Evolutionary conservation across 2,888 invertebrate genomes (phyloP), one percentile per base, ranked within the genome.

Genomic region (Caenorhabditis sp.): DNA sequence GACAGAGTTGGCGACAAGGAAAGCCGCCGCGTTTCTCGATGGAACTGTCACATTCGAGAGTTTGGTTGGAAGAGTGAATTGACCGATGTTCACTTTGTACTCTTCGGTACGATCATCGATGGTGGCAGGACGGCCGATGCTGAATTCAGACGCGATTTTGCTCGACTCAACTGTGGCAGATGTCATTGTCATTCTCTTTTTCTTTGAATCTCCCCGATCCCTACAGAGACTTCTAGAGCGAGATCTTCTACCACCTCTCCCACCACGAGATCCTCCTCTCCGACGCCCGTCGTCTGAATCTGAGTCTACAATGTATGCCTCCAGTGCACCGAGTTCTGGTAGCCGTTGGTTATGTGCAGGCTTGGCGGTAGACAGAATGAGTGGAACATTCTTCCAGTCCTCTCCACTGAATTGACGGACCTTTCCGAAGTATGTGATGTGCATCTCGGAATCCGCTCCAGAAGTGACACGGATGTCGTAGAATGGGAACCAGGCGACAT

Each of bases 321-420:
- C 86, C 12, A 82, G 49, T 19, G 80, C 72, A 59, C 83, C 83
- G 10, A 83, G 59, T n/a, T 83, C 70, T 28, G 83, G 83, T 10
- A 83, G 51, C 12, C 58, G 56, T 44, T 75, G 70, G 8, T 28
- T 70, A 24, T 41, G 41, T 28, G 70, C 61, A 44, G 85, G 84
- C 38, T 59, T 72, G 26, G 79, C 84, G 19, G 82, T 84, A 8
- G 84, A 80, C 41, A 84, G 38, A 41, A 80, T 58, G n/a, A 89
- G 56, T 16, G 86, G 74, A n/a, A 87, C 85, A 22, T 83, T 74
- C 10, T 79, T 84, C 93, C 93, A 93, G 79, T 93, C 92, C 70
- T 93, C 93, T 5, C 92, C 93, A 41, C 92, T 92, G 26, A 87
- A 85, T 86, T 93, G 93, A 41, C 86, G 80, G 56, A 93, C 91